Conservation (phyloP, 1,140 invertebrate genomes). For the Coenobita brevimanus region DNA sequence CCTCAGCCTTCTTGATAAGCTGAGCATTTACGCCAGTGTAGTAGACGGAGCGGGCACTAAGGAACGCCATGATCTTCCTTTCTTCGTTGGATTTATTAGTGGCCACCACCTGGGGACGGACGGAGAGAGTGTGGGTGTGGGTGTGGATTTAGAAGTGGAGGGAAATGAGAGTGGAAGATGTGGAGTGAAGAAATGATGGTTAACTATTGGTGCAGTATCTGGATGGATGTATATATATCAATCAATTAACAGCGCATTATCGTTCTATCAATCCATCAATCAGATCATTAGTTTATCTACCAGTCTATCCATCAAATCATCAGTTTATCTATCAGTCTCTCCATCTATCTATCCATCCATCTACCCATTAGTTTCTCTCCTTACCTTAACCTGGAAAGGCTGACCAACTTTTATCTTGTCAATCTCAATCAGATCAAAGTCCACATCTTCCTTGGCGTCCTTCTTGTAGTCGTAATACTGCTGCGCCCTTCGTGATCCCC, state of each 20-base stretch:
- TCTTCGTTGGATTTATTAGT: constrained; percentile 79
- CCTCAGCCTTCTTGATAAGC: constrained; percentile 81
- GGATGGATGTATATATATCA: too few species aligned
- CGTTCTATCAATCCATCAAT: too few species aligned
- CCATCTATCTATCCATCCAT: too few species aligned
- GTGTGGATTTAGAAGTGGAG: too few species aligned
- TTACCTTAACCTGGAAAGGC: constrained; percentile 79
- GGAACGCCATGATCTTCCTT: constrained; percentile 79
- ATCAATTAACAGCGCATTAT: too few species aligned
- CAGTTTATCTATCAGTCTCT: too few species aligned
- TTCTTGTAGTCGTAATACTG: constrained; percentile 79
- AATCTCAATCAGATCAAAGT: constrained; percentile 81
- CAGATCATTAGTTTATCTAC: too few species aligned
- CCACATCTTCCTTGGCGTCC: constrained; percentile 78
- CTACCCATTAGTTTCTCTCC: background rate
- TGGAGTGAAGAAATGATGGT: too few species aligned
- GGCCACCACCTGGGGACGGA: constrained; percentile 65
- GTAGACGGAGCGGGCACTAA: constrained; percentile 82
- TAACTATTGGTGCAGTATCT: too few species aligned
- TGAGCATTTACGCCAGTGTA: constrained; percentile 84
- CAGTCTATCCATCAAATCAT: too few species aligned
- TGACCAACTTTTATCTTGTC: constrained; percentile 82
- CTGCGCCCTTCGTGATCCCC: constrained; percentile 79
- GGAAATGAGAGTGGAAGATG: too few species aligned
- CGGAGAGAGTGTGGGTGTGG: too few species aligned